Evolutionary conservation across 2,888 invertebrate genomes (phyloP).

Genomic region (Lampropteryx suffumata): DNA sequence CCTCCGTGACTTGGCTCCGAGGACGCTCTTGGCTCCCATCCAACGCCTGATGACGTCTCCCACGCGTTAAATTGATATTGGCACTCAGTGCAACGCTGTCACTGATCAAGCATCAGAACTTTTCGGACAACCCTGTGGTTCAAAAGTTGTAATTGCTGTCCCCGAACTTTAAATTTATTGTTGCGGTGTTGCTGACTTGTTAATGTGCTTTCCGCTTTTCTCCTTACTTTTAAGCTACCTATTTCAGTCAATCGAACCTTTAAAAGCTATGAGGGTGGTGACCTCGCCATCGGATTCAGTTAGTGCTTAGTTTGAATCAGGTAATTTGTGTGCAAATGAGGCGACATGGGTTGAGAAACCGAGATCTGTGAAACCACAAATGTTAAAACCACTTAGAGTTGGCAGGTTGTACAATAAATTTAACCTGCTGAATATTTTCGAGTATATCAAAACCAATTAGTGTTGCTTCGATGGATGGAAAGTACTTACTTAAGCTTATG

Average conservation of each 20-base stretch:
- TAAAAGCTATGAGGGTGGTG: not conserved
- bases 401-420: not conserved
- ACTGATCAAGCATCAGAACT: constrained; percentile 51
- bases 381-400: not conserved
- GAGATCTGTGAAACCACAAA: constrained; percentile 1
- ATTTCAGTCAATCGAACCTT: constrained; percentile 1
- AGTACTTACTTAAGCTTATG: constrained; percentile 33
- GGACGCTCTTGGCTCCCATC: constrained; percentile 50
- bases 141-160: constrained; percentile 13
- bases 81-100: constrained; percentile 58
- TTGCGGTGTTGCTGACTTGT: constrained; percentile 1
- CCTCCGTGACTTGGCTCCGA: constrained; percentile 55
- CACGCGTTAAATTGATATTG: constrained; percentile 72
- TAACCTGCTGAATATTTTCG: constrained; percentile 1
- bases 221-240: not conserved
- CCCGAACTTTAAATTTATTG: constrained; percentile 23
- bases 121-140: constrained; percentile 30
- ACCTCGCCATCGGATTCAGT: not conserved
- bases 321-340: not conserved
- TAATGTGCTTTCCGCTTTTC: constrained; percentile 1
- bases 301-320: not conserved
- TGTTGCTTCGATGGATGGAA: constrained; percentile 27
- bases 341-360: not conserved
- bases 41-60: constrained; percentile 65
- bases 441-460: constrained; percentile 11